Conservation (phyloP, 2,797 vertebrate species). For the Sibirionetta formosa region DNA sequence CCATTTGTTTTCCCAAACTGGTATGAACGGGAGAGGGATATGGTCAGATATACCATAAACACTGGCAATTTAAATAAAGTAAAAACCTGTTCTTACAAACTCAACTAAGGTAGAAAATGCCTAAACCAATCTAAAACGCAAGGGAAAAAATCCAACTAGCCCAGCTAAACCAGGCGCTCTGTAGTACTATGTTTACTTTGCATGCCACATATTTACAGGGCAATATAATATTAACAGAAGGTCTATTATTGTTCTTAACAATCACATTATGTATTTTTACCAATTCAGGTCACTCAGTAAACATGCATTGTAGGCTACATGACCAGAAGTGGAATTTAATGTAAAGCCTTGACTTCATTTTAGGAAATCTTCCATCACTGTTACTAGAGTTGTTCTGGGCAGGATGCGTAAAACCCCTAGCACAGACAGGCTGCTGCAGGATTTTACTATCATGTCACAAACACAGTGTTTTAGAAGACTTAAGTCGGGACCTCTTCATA, state of each 20-base stretch:
- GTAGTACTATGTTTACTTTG: neutral
- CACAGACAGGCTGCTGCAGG: neutral
- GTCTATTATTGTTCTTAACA: neutral
- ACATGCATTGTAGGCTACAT: neutral
- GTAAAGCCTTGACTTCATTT: neutral
- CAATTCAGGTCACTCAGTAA: neutral
- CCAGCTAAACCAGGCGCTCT: neutral
- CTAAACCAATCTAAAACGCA: neutral
- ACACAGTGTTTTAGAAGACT: neutral
- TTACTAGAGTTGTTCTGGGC: neutral
- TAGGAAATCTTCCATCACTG: neutral
- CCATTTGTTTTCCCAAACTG: neutral
- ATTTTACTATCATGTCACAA: neutral
- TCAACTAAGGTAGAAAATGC: neutral
- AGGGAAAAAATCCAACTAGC: neutral
- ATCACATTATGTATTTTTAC: neutral
- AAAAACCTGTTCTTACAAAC: neutral
- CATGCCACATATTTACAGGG: neutral
- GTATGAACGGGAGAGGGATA: neutral
- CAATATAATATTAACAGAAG: neutral
- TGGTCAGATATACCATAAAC: accelerated
- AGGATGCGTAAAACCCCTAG: neutral
- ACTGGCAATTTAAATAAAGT: neutral
- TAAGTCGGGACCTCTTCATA: neutral
- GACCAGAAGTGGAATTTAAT: neutral